Percentiles rank a stretch among this genome's conserved stretches.
These are phyloP conservation scores for Megaceryle torquata DNA, from an alignment of 2,113 vertebrate genomes.

Conservation along the genomic window DNA sequence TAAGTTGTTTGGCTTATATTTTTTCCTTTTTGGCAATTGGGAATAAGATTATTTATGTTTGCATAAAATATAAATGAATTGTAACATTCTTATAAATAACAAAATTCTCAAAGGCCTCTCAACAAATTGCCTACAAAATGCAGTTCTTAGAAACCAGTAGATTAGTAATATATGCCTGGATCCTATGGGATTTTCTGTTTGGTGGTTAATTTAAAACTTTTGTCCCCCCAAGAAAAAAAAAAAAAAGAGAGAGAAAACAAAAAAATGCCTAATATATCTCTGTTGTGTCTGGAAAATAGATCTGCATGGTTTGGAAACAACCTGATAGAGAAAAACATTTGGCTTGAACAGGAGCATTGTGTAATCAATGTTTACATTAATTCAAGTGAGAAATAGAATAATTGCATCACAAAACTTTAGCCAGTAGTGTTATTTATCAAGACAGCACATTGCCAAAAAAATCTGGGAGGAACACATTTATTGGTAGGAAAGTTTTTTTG, in stretches of 20 bases:
- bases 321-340: not conserved
- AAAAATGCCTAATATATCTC: not conserved
- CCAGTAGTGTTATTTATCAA: not conserved
- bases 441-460: not conserved
- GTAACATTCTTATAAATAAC: constrained; percentile 50
- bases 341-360: not conserved
- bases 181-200: constrained; percentile 18
- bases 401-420: not conserved
- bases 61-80: constrained; percentile 63
- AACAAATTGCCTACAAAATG: constrained; percentile 63
- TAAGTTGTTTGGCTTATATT: not conserved
- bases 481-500: not conserved
- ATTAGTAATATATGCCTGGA: constrained; percentile 34
- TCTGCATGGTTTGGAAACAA: not conserved
- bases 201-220: constrained; percentile 9
- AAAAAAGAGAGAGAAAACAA: no score
- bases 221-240: not conserved
- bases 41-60: constrained; percentile 44
- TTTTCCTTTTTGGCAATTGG: not conserved
- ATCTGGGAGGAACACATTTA: fast-evolving
- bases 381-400: not conserved
- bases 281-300: not conserved
- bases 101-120: constrained; percentile 54
- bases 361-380: not conserved
- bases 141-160: constrained; percentile 23